Evolutionary conservation across 2,888 invertebrate species (phyloP).

Genomic region (Pediacus dermestoides): DNA sequence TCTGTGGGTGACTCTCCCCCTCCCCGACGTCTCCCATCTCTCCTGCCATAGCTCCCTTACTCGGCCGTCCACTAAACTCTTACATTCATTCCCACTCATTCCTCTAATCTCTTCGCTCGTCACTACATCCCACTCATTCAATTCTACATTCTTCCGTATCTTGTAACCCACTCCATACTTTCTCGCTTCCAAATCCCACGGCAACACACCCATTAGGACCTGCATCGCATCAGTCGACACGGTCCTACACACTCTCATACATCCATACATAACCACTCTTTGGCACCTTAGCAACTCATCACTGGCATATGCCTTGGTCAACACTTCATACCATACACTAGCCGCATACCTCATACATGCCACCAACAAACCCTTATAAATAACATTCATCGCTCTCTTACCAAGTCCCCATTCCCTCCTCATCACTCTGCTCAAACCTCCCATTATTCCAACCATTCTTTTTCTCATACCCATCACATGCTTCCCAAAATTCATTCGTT

Average conservation of each 20-base stretch:
- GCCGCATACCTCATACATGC: too few relatives aligned
- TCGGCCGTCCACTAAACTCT: too few relatives aligned
- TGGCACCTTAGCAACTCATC: background rate
- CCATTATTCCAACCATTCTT: too few relatives aligned
- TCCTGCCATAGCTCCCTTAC: background rate
- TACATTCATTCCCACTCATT: too few relatives aligned
- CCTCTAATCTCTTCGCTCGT: too few relatives aligned
- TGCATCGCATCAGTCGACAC: constrained; percentile 13
- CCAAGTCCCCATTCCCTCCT: too few relatives aligned
- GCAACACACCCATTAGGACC: constrained; percentile 9
- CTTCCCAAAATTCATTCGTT: too few relatives aligned
- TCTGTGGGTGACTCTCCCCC: background rate
- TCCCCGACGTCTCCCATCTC: background rate
- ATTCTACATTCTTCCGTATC: background rate
- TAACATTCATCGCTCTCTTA: too few relatives aligned
- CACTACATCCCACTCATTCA: background rate
- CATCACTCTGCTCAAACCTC: too few relatives aligned
- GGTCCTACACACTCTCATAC: constrained; percentile 12
- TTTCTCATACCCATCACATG: too few relatives aligned
- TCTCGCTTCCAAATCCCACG: constrained; percentile 8
- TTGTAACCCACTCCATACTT: background rate
- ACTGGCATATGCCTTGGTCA: background rate
- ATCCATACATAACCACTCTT: background rate
- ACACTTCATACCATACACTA: constrained; percentile 1
- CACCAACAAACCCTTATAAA: too few relatives aligned